Evolutionary conservation across 2,888 invertebrate species (phyloP), one percentile per base, ranked within the genome.

Genomic region (Phlogophora meticulosa): DNA sequence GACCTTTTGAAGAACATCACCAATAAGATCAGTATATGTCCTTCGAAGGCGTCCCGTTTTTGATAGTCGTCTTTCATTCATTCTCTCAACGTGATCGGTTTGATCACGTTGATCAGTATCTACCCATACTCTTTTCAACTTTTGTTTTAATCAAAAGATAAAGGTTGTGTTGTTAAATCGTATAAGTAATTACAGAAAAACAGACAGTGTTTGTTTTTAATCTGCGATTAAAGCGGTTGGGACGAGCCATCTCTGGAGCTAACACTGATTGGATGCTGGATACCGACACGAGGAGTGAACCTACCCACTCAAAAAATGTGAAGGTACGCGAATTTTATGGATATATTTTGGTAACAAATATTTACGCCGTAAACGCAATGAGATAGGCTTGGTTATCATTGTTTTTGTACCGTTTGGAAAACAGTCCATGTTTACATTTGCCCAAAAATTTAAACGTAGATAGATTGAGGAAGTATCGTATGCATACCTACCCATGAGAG

Each of bases 151-250:
- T 55, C 48, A 67, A 42, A 58, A 49, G 34, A 53, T 22, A 20
- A 28, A 28, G 7, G 13, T 15, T 5, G 15, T 10, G 1, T 49
- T 43, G 28, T 51, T 46, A 13, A 57, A 32, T 15, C 24, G n/a
- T 42, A 28, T 11, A 53, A 43, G n/a, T 46, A 61, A 43, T 52
- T 48, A 43, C 22, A 38, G 17, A 24, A 55, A 40, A 76, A 51
- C 20, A 42, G 7, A n/a, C 32, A 7, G 45, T 78, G 72, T 80
- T 78, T 72, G 67, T 62, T 57, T 82, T 82, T 71, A 77, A 82
- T 78, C 71, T 79, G 67, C 60, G 75, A 78, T 83, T 80, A 80
- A 76, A 77, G 69, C 48, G 69, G 55, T 64, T 55, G 57, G 57
- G 72, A 70, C 72, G 61, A 73, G 52, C 64, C 60, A 36, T 72